Evolutionary conservation across 2,113 vertebrate species (phyloP), one percentile per base, ranked within the genome.

Genomic region (Petroica traversi): DNA sequence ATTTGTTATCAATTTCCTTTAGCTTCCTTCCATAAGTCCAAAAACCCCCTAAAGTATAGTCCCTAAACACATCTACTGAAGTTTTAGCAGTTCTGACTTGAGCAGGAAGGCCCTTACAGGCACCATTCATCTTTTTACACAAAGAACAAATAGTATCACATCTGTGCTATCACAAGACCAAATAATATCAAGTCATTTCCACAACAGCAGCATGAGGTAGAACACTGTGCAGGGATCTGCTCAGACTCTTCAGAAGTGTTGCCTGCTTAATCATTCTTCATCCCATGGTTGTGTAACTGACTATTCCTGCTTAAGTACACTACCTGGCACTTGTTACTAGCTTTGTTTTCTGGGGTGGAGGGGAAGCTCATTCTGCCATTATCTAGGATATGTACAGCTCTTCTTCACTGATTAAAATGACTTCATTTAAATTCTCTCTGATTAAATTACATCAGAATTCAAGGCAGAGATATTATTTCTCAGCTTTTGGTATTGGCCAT

Each of bases 121-220:
- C 25, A 12, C 52, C 38, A 3, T 79, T 81, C 19, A 34, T 89
- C 49, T 80, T 36, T 41, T 6, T 49, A 31, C 15, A 36, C 68
- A 81, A 78, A 71, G 81, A 55, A 40, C n/a, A 81, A 71, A 64
- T n/a, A 73, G 34, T 41, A 54, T 64, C 63, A 26, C 0, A 0
- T 80, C 40, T 55, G 14, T 31, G 54, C 29, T 34, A 40, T 76
- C 78, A 83, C 31, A 78, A 81, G 87, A 75, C 48, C n/a, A 72
- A 74, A 45, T 22, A 66, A 38, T 19, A 49, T 66, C 73, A 28
- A 78, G 73, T 64, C 2, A 25, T 19, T 91, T 87, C 61, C 0
- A 0, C 40, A 59, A 3, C 22, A 51, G 46, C 24, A 6, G 1
- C 0, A 1, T 15, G 19, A 0, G 0, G 38, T 43, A 78, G 43